Conservation (phyloP, 2,888 invertebrate genomes). For the Drosophila flavopinicola region DNA sequence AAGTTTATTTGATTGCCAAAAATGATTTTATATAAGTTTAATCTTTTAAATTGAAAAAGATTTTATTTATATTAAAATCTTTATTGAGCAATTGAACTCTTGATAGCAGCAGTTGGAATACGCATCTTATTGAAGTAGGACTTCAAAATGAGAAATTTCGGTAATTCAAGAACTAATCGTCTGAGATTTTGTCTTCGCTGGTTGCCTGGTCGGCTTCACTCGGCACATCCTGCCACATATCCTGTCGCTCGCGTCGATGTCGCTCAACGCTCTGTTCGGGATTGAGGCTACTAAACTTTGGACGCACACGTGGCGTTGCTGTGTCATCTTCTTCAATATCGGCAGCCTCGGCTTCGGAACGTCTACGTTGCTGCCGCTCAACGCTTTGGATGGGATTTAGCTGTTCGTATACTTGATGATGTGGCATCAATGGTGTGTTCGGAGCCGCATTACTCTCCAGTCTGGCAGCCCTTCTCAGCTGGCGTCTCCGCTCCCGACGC, state of each 20-base stretch:
- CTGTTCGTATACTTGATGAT: not conserved
- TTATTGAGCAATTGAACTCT: too few species aligned
- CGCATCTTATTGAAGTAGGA: not conserved
- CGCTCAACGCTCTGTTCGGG: slow-evolving; percentile 18
- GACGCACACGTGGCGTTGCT: not conserved
- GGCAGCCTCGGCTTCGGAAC: not conserved
- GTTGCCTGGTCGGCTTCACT: not conserved
- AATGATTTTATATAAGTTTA: too few species aligned
- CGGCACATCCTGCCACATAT: not conserved
- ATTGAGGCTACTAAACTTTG: slow-evolving; percentile 11
- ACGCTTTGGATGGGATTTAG: slow-evolving; percentile 27
- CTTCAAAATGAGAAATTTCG: not conserved
- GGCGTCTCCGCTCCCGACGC: not conserved
- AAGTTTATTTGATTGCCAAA: too few species aligned
- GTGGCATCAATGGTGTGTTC: not conserved
- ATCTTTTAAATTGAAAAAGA: too few species aligned
- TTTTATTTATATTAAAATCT: too few species aligned
- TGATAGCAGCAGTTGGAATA: not conserved
- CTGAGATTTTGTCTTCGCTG: not conserved
- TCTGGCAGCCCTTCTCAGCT: not conserved
- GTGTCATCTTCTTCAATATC: not conserved
- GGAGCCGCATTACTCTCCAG: not conserved
- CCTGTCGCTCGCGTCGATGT: slow-evolving; percentile 10
- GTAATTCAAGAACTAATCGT: not conserved
- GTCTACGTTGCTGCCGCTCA: slow-evolving; percentile 24